Base-by-base conservation (phyloP, 1,140 invertebrate genomes). In the Plectrocnemia conspersa region DNA sequence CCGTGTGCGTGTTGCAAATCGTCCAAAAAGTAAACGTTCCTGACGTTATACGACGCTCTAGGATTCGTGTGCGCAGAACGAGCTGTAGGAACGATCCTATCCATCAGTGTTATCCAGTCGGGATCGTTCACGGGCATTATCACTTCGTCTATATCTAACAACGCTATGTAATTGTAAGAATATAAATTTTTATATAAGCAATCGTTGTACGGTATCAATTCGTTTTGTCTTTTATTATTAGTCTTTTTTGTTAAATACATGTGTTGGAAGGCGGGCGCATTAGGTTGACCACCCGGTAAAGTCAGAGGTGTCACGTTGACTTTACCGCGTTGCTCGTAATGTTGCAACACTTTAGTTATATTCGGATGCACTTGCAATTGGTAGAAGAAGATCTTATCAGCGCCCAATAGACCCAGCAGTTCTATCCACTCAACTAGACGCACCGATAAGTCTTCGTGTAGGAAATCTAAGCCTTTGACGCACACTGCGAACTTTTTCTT, bases 151-250 rank as follows among this genome's bases (percentile, higher is more conserved):
- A 92, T 90, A 65, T 97, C 94, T 18, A 97, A 73, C 10, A 97
- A 73, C 0, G 88, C 89, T 24, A 97, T 85, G 72, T 93, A 95
- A 45, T 91, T 83, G 68, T 95, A 96, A 32, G 83, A 77, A 66
- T 94, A 93, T 72, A 94, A 81, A 66, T 95, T 89, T 63, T 93
- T 87, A 73, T 97, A 97, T 3, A 97, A 77, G 65, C 94, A 97
- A 67, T 97, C 94, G 70, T 97, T 97, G 76, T 97, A 97, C 0
- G 94, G 93, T 61, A 97, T 94, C 27, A 97, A 77, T 69, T 97
- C 93, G 70, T 96, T 94, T 65, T 96, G 91, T 9, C 93, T 75
- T 68, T 97, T 97, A 69, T 93, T 84, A 64, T 89, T 94, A 1
- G 88, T 85, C 68, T 91, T 91, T 67, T 91, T 91, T 36, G 88